These are phyloP conservation scores for Trichopoda pennipes DNA, from an alignment of 2,888 invertebrate genomes.

Conservation along the genomic window DNA sequence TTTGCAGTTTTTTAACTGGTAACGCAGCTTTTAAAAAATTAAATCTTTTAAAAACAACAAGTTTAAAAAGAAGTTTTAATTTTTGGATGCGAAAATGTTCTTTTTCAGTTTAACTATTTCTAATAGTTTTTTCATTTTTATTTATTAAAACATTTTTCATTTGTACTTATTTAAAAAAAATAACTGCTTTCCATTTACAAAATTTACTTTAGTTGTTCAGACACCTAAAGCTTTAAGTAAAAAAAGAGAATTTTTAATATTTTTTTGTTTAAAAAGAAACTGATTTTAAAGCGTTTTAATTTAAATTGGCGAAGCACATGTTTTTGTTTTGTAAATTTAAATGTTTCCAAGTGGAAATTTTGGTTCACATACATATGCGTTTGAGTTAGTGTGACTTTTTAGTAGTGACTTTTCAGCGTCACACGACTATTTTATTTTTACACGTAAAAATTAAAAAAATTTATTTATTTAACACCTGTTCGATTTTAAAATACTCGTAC, in stretches of 20 bases:
- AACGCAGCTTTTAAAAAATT: background rate
- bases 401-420: background rate
- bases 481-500: constrained; percentile 1
- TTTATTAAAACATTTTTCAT: background rate
- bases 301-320: constrained; percentile 13
- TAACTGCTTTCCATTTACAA: too few species aligned
- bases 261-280: background rate
- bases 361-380: background rate
- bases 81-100: too few species aligned
- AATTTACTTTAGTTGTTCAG: too few species aligned
- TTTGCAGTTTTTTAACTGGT: too few species aligned
- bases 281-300: constrained; percentile 18
- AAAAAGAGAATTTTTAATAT: too few species aligned
- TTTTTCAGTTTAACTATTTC: too few species aligned
- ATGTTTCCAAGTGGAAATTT: background rate
- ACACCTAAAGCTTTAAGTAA: too few species aligned
- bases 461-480: constrained; percentile 25
- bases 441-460: background rate
- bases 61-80: too few species aligned
- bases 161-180: background rate
- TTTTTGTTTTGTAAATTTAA: background rate
- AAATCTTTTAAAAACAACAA: background rate
- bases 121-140: background rate
- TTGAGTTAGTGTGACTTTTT: too few species aligned
- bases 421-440: too few species aligned